Base-by-base conservation (phyloP, 2,797 vertebrate species). In the Spinibarbus caldwelli region DNA sequence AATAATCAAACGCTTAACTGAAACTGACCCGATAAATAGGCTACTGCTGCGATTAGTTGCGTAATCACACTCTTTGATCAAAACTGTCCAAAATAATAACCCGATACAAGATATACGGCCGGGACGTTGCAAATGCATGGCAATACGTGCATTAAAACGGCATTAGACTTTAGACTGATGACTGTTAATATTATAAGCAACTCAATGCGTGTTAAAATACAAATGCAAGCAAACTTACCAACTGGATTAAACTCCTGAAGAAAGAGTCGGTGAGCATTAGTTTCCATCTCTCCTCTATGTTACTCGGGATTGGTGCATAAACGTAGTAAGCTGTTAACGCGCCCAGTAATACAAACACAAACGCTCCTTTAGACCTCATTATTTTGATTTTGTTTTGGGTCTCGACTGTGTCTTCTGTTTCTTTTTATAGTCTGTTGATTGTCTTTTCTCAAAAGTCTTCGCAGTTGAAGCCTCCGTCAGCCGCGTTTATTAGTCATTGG, bases 201-300 rank as follows among this genome's bases (percentile, higher is more conserved):
- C 26, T 41, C 43, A 0, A 36, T 34, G 3, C 49, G 5, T 34
- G 23, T 8, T 41, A 14, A 77, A 71, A 82, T n/a, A 15, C 19
- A 14, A 36, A 76, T 54, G 73, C 49, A 70, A 26, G 41, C 47
- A 15, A n/a, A 75, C 93, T 94, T 95, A 96, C 96, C 95, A 96
- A 89, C 88, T 96, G 93, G 90, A 93, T 95, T 90, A 96, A 93
- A 90, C 90, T 94, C 89, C 94, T 93, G 92, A 96, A 96, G 91
- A 95, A 93, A 66, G 91, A 93, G 91, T 95, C 94, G 86, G 94
- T 95, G 86, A 96, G 64, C 95, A 96, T 96, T 87, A 96, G 92
- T 92, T 96, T 96, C 95, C 95, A 96, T 93, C 92, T 89, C 88
- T 97, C 92, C 8, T 93, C 95, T 0, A 96, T 71, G 15, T 94